Base-by-base conservation (phyloP, 2,797 vertebrate species). In the Lacerta bilineata region DNA sequence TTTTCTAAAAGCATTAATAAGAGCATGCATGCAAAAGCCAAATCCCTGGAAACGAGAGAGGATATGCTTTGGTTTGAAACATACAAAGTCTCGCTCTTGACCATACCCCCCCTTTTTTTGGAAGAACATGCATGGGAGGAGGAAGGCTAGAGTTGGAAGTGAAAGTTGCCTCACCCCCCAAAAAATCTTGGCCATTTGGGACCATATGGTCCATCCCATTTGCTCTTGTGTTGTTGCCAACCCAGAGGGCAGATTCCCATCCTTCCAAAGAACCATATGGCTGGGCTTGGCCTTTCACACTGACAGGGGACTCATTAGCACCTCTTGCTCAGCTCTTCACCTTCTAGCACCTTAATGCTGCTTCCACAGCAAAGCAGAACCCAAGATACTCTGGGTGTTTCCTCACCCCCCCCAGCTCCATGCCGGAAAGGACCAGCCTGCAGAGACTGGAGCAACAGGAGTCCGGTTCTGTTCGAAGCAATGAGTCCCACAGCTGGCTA, bases 121-220 rank as follows among this genome's bases (percentile, higher is more conserved):
- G 18, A 55, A 55, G 13, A 55, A 55, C 13, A 55, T 17, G 9
- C 1, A 3, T 2, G 9, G 20, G 41, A 72, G 18, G 25, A 23
- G 8, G 41, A 50, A 3, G 18, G 4, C 29, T 69, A 64, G 23
- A 83, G 33, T 50, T 50, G 11, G 50, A 50, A 50, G 13, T 50
- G 11, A 50, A 55, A 15, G 50, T 15, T 15, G 50, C 50, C 50
- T 15, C 50, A 33, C 50, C 50, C 13, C 11, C 50, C 39, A 55
- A 55, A 55, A 15, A 55, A 39, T 39, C 33, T 29, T 69, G 46
- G 55, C 86, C 89, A 85, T 90, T 88, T 90, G 86, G 77, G 46
- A 43, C 39, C 75, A 90, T 74, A 80, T 88, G 86, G 86, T 55
- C 77, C 46, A 1, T 61, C 75, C 93, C 95, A 95, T 95, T 95